Evolutionary conservation across 1,140 invertebrate genomes (phyloP), one percentile per base, ranked within the genome.

Genomic region (Rhyacophila brunnea): DNA sequence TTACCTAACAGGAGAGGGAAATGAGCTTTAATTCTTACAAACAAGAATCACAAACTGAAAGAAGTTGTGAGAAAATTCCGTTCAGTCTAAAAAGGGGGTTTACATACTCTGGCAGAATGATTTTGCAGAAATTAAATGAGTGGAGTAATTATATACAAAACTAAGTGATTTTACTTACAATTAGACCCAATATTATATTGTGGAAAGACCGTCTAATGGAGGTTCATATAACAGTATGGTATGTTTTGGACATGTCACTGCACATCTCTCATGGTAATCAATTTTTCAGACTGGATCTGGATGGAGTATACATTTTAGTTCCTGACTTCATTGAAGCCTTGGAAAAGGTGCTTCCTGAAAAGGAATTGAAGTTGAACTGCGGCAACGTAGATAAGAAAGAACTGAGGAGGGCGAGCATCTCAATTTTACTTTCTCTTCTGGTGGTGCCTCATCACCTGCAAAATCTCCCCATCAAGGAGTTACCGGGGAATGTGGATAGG

Each of bases 381-480:
- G 75, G 79, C 40, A 71, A 74, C 50, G 79, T 90, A 44, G 85
- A 87, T 28, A 87, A 87, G 71, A 83, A 83, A 11, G 93, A 97
- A 68, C 74, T 98, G 36, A 82, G 95, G 56, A 86, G 92, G 67
- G 91, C 95, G 4, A 92, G 92, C 6, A 95, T 96, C 60, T 90
- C 96, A 68, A 78, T 96, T 15, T 77, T 99, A 11, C 73, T 96
- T 45, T 96, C 95, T 0, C 86, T 97, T 68, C 78, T 97, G 28
- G 87, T 91, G 20, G 81, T 98, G 60, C 95, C 96, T 0, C 78
- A 96, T 38, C 95, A 98, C 79, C 96, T 95, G 72, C 89, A 89
- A 78, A 89, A 87, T 68, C 74, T 93, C 42, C 76, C 82, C 7
- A 91, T 93, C 19, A 87, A 89, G 51, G 90, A 92, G 70, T 76